Conservation (phyloP, 2,113 vertebrate species). For the Saguinus midas region DNA sequence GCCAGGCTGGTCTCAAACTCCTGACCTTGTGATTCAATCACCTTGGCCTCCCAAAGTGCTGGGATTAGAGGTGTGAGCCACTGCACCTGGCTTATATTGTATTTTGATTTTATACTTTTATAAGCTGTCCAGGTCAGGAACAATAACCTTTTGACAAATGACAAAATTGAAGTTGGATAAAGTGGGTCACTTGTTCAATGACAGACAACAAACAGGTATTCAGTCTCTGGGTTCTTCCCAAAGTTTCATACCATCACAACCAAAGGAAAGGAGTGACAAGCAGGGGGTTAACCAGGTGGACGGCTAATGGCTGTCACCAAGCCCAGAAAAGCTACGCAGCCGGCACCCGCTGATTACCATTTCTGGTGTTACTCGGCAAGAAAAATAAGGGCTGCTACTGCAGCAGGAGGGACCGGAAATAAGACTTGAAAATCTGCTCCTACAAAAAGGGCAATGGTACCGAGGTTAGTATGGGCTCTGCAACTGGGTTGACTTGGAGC, state of each 20-base stretch:
- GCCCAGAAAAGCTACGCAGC: background rate
- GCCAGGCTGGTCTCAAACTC: too few relatives aligned
- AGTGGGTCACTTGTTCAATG: background rate
- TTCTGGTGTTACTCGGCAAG: background rate
- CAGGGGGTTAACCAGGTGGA: background rate
- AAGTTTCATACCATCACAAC: background rate
- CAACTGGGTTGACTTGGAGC: background rate
- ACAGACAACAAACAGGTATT: background rate
- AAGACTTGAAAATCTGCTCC: background rate
- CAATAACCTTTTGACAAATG: background rate
- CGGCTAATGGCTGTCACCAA: background rate
- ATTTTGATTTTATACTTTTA: background rate
- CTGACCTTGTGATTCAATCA: too few relatives aligned
- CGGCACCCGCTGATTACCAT: background rate
- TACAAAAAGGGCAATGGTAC: rapidly evolving
- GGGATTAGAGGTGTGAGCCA: too few relatives aligned
- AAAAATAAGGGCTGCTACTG: background rate
- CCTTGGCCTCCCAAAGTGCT: too few relatives aligned
- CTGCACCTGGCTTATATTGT: rapidly evolving
- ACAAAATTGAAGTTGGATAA: background rate
- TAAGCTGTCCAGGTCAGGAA: background rate
- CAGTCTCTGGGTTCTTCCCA: background rate
- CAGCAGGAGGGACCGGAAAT: background rate
- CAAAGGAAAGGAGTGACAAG: background rate
- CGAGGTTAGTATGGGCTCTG: too few relatives aligned